Base-by-base conservation (phyloP, 2,888 invertebrate genomes). In the Prenolepis imparis region DNA sequence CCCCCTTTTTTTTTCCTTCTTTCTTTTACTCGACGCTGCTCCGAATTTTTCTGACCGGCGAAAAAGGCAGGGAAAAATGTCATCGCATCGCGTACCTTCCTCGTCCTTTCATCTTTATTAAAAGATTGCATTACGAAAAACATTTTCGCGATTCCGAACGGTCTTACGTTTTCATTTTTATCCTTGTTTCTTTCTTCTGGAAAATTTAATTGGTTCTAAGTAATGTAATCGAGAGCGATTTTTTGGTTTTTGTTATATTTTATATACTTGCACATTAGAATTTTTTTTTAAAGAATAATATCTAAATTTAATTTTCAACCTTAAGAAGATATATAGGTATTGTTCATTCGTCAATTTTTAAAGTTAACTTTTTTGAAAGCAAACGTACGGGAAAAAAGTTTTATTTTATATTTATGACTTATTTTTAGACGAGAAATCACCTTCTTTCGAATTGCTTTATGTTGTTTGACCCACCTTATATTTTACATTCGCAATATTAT, bases 101-200 rank as follows among this genome's bases (percentile, higher is more conserved):
- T 59, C 41, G 41, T 57, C 41, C 32, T 39, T 15, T 18, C 41
- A 32, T 18, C 44, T 59, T 80, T 24, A 59, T 59, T 80, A 80
- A 61, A 44, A 36, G 36, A 4, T 24, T 52, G n/a, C 52, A 61
- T 59, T 78, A 36, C n/a, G 59, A 59, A 61, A 68, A 59, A 59
- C 44, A 3, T 59, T 59, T 70, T 36, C 67, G 44, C 18, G 5
- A 57, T 68, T 44, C 24, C 9, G 12, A 55, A 21, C 55, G 55
- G 9, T 39, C 24, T 55, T 52, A 9, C 12, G 3, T 41, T 57
- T 18, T 80, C 1, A 24, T 61, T 80, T 80, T n/a, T 44, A 28
- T 44, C 0, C 21, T 78, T 0, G 24, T 32, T 44, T 24, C n/a
- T 52, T 39, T 18, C 9, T 12, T 11, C n/a, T 39, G 28, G 9